Evolutionary conservation across 2,797 vertebrate genomes (phyloP).

Genomic region (Huso huso): DNA sequence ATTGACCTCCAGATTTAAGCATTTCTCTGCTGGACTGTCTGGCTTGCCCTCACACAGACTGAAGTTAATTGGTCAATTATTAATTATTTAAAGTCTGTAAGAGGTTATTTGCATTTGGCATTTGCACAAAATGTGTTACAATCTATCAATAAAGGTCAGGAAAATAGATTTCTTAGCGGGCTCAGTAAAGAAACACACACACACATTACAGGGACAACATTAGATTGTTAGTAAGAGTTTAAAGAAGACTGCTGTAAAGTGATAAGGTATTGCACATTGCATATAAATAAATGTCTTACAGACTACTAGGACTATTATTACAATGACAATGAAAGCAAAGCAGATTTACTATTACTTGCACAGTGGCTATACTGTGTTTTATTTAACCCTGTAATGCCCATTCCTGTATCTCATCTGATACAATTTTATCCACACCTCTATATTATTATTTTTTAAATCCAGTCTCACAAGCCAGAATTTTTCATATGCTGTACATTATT

Average conservation of each 20-base stretch:
- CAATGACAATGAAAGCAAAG: not conserved
- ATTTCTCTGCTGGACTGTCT: slow-evolving; percentile 20
- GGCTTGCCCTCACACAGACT: slow-evolving; percentile 37
- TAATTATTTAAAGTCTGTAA: slow-evolving; percentile 81
- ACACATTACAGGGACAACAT: slow-evolving; percentile 3
- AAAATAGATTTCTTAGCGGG: slow-evolving; percentile 49
- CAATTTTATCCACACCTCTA: too few relatives aligned
- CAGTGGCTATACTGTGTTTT: too few relatives aligned
- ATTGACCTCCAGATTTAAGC: slow-evolving; percentile 33
- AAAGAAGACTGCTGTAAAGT: not conserved
- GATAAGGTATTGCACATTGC: too few relatives aligned
- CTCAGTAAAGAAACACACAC: not conserved
- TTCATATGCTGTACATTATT: too few relatives aligned
- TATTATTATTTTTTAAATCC: too few relatives aligned
- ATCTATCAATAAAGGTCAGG: slow-evolving; percentile 61
- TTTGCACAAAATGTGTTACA: slow-evolving; percentile 55
- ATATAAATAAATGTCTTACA: too few relatives aligned
- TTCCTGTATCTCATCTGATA: too few relatives aligned
- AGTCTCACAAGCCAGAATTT: too few relatives aligned
- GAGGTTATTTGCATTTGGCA: slow-evolving; percentile 45
- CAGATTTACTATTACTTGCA: too few relatives aligned
- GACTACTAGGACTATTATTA: too few relatives aligned
- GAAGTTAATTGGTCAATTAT: slow-evolving; percentile 66
- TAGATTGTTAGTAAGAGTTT: not conserved
- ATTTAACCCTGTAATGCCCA: too few relatives aligned